phyloP scores from a whole-genome alignment of 2,113 vertebrate species.

The human region DNA sequence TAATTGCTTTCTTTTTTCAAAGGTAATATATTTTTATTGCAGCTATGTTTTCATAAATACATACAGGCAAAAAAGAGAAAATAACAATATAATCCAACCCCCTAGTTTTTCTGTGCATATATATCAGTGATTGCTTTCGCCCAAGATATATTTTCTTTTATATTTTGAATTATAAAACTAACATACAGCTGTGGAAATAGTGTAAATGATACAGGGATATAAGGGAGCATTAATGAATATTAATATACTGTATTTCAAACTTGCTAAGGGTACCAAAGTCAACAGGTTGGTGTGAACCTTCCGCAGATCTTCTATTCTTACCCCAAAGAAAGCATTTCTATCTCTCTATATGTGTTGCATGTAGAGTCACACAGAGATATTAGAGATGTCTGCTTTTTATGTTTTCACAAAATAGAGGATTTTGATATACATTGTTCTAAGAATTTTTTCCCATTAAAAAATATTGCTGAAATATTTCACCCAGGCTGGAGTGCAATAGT shows the following conservation, averaged over 20 bases:
- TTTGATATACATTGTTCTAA: not conserved
- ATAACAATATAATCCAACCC: not conserved
- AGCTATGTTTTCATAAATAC: not conserved
- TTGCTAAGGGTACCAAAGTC: not conserved
- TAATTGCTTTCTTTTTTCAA: not conserved
- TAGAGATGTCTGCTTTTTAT: not conserved
- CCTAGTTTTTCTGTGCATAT: not conserved
- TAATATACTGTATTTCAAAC: not conserved
- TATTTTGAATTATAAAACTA: not conserved
- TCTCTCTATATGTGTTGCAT: not conserved
- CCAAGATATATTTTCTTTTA: not conserved
- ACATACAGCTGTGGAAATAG: not conserved
- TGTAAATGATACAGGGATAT: not conserved
- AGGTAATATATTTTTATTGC: not conserved
- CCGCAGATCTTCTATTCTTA: not conserved
- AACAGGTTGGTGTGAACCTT: not conserved
- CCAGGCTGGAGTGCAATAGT: too few relatives aligned
- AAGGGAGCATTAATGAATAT: not conserved
- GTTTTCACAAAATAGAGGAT: not conserved
- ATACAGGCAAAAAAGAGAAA: not conserved
- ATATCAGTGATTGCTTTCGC: not conserved
- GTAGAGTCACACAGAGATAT: not conserved
- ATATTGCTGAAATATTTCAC: not conserved
- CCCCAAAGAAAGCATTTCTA: not conserved
- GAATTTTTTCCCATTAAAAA: not conserved